Evolutionary conservation across 2,888 invertebrate species (phyloP), one percentile per base, ranked within the genome.

Genomic region (Pandemis corylana): DNA sequence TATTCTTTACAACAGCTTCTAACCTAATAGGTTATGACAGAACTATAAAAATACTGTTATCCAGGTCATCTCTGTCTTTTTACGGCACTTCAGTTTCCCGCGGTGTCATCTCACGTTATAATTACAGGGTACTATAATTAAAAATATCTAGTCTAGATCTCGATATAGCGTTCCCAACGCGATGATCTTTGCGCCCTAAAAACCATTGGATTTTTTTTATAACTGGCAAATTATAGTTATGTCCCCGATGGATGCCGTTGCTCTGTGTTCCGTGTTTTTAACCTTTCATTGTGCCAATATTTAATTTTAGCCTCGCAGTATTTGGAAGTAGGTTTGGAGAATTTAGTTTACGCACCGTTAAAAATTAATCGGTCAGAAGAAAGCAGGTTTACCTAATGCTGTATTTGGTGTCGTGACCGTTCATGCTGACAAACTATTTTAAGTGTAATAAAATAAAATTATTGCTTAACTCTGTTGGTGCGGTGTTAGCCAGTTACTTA

Each of bases 141-240:
- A 70, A 76, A 74, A 75, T 77, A 83, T 84, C 82, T 84, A 78
- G 76, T 79, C 82, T 80, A 81, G 81, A 77, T 81, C 81, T 80
- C 84, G 80, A 80, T 79, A 80, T 82, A 81, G 77, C 76, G 76
- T 82, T 83, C 80, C 78, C 84, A 83, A 80, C 78, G 80, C 80
- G 78, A 77, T 76, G 83, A 85, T 87, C 86, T 89, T 86, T 78
- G 83, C 85, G 88, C 82, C 84, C 87, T 85, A 86, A 87, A 89
- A 87, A 88, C 82, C 70, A 73, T 79, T 78, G 77, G 80, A 82
- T 82, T 84, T 79, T 79, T 82, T 20, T 83, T 84, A 36, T 36
- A 80, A 77, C 76, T 70, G 76, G 67, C 68, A 70, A 78, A 61
- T 69, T 42, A 44, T 12, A 20, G 15, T 36, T 59, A 66, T 82